phyloP scores from a whole-genome alignment of 2,797 vertebrate genomes.

The Triplophysa bombifrons region DNA sequence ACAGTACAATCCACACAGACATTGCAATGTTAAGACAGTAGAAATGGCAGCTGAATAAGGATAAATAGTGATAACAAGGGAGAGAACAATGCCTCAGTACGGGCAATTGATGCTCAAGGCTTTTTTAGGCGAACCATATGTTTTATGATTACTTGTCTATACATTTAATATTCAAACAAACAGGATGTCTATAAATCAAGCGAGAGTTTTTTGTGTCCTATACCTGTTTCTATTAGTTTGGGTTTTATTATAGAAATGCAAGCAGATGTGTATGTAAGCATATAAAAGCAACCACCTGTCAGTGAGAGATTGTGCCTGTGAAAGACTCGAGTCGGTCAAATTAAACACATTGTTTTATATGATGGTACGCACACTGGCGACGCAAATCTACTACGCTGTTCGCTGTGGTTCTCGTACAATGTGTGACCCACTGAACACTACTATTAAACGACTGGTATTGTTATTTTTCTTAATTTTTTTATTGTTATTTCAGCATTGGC shows the following conservation, averaged over 20 bases:
- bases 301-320: neutral
- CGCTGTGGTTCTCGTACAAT: too few relatives aligned
- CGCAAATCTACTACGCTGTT: too few relatives aligned
- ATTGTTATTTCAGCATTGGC: too few relatives aligned
- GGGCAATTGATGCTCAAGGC: conserved; percentile 13
- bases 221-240: neutral
- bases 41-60: conserved; percentile 36
- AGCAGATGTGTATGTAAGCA: neutral
- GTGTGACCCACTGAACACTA: too few relatives aligned
- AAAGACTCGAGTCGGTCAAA: neutral
- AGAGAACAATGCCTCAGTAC: neutral
- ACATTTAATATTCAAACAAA: conserved; percentile 47
- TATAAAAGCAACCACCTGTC: neutral
- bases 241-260: neutral
- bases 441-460: neutral
- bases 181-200: conserved; percentile 22
- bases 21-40: conserved; percentile 40
- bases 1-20: conserved; percentile 29
- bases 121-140: conserved; percentile 52
- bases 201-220: neutral
- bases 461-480: too few relatives aligned
- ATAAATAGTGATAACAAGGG: conserved; percentile 14
- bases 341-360: too few relatives aligned
- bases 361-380: too few relatives aligned
- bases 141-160: conserved; percentile 40